Evolutionary conservation across 2,797 vertebrate genomes (phyloP).

Genomic region (Epinephelus awoara): DNA sequence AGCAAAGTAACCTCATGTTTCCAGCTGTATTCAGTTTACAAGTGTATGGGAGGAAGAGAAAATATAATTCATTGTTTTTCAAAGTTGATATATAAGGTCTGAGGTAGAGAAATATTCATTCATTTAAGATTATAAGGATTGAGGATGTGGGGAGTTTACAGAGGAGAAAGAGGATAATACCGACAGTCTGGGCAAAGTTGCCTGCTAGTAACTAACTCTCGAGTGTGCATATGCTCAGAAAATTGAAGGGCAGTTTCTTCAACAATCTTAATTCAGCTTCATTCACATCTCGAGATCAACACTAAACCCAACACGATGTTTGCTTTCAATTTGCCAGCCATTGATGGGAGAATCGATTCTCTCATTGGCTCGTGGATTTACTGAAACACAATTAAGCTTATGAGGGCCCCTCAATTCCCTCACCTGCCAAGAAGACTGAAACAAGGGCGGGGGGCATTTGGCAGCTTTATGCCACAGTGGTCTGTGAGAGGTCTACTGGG

Average conservation of each 20-base stretch:
- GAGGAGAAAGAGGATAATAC: not conserved
- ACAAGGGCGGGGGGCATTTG: conserved; percentile 28
- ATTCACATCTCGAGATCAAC: conserved; percentile 4
- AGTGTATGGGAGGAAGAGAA: not conserved
- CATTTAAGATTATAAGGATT: not conserved
- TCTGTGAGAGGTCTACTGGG: conserved; percentile 49
- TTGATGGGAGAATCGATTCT: conserved; percentile 38
- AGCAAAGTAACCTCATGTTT: not conserved
- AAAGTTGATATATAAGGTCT: not conserved
- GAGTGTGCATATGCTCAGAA: not conserved
- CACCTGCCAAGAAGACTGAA: conserved; percentile 50
- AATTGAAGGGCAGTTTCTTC: conserved; percentile 3
- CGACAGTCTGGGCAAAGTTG: not conserved
- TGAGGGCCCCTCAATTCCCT: conserved; percentile 52
- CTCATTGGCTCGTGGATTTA: conserved; percentile 42
- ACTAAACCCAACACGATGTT: not conserved
- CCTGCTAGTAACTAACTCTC: not conserved
- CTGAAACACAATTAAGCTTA: conserved; percentile 59
- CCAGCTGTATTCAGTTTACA: not conserved
- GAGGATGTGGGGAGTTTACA: not conserved
- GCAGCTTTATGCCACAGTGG: conserved; percentile 51
- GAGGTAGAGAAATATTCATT: not conserved
- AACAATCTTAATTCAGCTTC: conserved; percentile 30
- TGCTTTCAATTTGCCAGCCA: conserved; percentile 37
- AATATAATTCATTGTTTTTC: not conserved